These are phyloP conservation scores for Chymomyza procnemis DNA, from an alignment of 2,888 invertebrate species.

Conservation along the genomic window DNA sequence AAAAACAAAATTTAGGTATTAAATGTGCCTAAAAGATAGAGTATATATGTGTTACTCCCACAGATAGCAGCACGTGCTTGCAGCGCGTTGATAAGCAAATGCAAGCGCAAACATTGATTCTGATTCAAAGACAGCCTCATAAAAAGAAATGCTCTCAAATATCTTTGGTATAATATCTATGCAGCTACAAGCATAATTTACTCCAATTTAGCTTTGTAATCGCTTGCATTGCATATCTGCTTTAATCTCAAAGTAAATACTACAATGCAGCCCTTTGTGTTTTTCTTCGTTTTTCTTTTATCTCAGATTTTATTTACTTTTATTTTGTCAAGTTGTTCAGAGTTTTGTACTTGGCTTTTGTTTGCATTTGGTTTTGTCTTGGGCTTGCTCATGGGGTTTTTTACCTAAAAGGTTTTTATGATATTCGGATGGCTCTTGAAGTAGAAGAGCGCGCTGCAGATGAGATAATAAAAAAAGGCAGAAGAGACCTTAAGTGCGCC, in stretches of 20 bases:
- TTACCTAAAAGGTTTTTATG: not conserved
- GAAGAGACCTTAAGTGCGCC: not conserved
- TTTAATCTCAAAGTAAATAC: not conserved
- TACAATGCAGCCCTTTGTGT: not conserved
- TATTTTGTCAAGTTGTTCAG: not conserved
- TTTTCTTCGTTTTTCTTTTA: not conserved
- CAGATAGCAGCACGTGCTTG: not conserved
- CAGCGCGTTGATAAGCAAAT: not conserved
- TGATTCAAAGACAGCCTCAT: not conserved
- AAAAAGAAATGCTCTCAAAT: not conserved
- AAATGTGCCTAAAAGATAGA: not conserved
- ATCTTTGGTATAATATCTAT: not conserved
- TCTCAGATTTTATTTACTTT: not conserved
- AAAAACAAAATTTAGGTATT: not conserved
- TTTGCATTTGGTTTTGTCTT: not conserved
- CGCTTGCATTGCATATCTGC: not conserved
- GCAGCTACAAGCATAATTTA: not conserved
- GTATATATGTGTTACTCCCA: not conserved
- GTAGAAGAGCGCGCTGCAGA: no score
- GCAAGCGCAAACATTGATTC: not conserved
- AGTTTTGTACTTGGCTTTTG: not conserved
- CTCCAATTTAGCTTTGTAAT: constrained; percentile 1
- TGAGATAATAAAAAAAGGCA: not conserved
- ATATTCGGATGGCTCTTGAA: not conserved
- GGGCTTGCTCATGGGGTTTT: not conserved